These are phyloP conservation scores for Nemotelus pantherinus DNA, from an alignment of 2,888 invertebrate species.

Conservation along the genomic window DNA sequence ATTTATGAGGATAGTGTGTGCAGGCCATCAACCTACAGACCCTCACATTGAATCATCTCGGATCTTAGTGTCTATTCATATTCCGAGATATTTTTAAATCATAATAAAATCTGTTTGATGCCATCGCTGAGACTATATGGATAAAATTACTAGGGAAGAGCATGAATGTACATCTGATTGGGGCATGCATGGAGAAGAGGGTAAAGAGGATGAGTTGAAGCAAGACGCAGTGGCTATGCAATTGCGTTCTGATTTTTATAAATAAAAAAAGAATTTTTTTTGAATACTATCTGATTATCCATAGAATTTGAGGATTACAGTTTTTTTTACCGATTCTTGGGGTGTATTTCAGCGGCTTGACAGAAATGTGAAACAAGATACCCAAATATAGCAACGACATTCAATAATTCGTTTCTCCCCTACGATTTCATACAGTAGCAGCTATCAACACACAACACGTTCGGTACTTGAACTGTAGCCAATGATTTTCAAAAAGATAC, in stretches of 20 bases:
- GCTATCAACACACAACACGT: background rate
- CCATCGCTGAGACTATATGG: constrained; percentile 11
- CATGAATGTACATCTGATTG: background rate
- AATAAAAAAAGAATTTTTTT: no score
- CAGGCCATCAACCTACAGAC: constrained; percentile 15
- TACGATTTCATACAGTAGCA: background rate
- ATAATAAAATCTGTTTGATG: constrained; percentile 33
- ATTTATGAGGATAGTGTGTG: background rate
- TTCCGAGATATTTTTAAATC: constrained; percentile 27
- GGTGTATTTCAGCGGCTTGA: no score
- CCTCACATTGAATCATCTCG: background rate
- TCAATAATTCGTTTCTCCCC: no score
- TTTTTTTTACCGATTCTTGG: no score
- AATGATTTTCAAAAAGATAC: background rate
- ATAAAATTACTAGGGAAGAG: background rate
- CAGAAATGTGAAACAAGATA: no score
- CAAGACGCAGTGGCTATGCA: background rate
- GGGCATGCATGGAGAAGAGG: background rate
- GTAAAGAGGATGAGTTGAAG: no score
- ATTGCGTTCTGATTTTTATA: background rate
- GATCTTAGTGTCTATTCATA: background rate
- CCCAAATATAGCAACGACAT: no score
- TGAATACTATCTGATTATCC: no score
- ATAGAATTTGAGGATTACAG: no score
- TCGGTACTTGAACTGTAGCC: constrained; percentile 11